Percentiles rank a stretch among this genome's conserved stretches.
Evolutionary conservation across 2,797 vertebrate genomes (phyloP).

Genomic region (Bovichtus variegatus): DNA sequence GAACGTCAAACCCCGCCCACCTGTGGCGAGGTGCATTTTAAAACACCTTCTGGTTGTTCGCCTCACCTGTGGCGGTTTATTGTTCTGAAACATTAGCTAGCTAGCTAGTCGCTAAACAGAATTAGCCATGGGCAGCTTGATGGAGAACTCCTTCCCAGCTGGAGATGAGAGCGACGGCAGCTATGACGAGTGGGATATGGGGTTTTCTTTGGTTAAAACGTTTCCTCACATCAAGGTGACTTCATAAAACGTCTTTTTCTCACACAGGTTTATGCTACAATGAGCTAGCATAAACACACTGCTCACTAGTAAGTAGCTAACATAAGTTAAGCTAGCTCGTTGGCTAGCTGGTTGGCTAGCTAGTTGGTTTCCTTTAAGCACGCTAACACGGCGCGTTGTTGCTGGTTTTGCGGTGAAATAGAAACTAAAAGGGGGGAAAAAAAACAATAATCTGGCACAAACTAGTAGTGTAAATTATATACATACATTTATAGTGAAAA

Average conservation of each 20-base stretch:
- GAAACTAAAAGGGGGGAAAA: background rate
- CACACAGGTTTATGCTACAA: background rate
- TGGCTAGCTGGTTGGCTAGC: no score
- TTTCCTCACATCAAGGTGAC: constrained; percentile 44
- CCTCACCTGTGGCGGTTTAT: background rate
- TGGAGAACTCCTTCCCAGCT: constrained; percentile 65
- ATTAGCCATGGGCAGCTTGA: constrained; percentile 26
- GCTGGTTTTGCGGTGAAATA: background rate
- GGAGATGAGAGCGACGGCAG: constrained; percentile 84
- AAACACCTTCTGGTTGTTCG: background rate
- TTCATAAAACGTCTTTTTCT: rapidly evolving
- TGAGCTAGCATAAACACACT: background rate
- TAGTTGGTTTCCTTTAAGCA: background rate
- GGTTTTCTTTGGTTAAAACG: background rate
- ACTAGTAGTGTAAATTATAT: background rate
- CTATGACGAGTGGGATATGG: constrained; percentile 79
- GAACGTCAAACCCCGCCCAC: background rate
- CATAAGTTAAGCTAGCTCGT: background rate
- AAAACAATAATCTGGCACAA: background rate
- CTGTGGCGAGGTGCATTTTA: rapidly evolving
- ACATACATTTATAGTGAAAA: background rate
- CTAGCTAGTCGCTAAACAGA: background rate
- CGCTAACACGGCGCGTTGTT: background rate
- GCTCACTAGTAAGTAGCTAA: background rate
- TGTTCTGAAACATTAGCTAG: background rate